phyloP scores from a whole-genome alignment of 2,113 vertebrate species.

The Erythrolamprus reginae region DNA sequence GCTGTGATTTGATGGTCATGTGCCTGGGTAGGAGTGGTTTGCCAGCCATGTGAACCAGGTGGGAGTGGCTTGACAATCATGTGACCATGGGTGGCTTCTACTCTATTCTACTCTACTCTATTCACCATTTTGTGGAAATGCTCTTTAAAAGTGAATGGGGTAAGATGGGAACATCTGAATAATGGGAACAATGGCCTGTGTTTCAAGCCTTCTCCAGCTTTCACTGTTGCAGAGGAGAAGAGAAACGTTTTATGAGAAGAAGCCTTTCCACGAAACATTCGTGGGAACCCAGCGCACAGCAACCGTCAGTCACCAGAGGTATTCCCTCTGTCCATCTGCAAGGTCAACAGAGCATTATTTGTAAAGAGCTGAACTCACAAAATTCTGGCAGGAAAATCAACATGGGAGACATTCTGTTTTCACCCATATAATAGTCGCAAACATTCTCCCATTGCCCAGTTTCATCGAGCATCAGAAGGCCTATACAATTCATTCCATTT shows the following conservation, averaged over 20 bases:
- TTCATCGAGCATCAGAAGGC: not conserved
- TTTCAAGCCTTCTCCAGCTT: rapidly evolving
- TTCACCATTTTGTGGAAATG: not conserved
- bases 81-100: no score
- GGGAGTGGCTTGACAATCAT: no score
- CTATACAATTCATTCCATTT: constrained; percentile 44
- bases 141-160: not conserved
- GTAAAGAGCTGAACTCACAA: constrained; percentile 19
- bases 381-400: constrained; percentile 57
- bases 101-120: no score
- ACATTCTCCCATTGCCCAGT: constrained; percentile 37
- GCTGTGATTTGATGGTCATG: no score
- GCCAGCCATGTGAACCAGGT: no score
- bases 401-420: constrained; percentile 41
- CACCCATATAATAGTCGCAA: constrained; percentile 30
- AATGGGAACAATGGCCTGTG: not conserved
- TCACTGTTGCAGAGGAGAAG: constrained; percentile 22
- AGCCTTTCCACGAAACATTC: not conserved
- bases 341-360: constrained; percentile 54
- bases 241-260: not conserved
- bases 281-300: not conserved
- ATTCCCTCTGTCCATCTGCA: constrained; percentile 34
- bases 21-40: no score
- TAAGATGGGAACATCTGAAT: not conserved
- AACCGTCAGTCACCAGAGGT: constrained; percentile 37